Percentiles rank a stretch among this genome's conserved stretches.
These are phyloP conservation scores for Chymomyza costata DNA, from an alignment of 1,140 invertebrate species.

Conservation along the genomic window DNA sequence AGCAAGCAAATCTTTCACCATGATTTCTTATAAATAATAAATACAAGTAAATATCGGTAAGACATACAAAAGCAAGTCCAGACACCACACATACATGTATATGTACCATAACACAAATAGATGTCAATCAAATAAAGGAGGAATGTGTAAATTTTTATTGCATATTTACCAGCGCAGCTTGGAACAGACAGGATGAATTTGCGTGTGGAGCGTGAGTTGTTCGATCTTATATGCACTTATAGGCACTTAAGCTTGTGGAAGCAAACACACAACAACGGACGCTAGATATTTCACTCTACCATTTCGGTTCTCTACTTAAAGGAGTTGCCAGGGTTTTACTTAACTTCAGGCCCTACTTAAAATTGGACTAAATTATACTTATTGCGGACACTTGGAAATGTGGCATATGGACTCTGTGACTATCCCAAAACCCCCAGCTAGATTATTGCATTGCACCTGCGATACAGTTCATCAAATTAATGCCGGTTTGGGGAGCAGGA, in stretches of 20 bases:
- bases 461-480: neutral
- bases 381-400: too few species aligned
- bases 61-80: slow-evolving; percentile 53
- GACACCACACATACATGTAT: slow-evolving; percentile 71
- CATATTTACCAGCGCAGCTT: slow-evolving; percentile 68
- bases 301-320: too few species aligned
- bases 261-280: too few species aligned
- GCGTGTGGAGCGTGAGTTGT: slow-evolving; percentile 15
- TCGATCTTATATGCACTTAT: too few species aligned
- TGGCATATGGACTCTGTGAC: too few species aligned
- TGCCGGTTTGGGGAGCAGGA: slow-evolving; percentile 2
- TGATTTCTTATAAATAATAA: slow-evolving; percentile 52
- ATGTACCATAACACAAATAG: slow-evolving; percentile 34
- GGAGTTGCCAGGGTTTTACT: too few species aligned
- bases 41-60: slow-evolving; percentile 7
- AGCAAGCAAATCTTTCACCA: slow-evolving; percentile 61
- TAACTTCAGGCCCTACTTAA: too few species aligned
- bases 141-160: slow-evolving; percentile 27
- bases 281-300: too few species aligned
- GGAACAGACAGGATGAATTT: slow-evolving; percentile 43
- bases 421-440: too few species aligned
- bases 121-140: slow-evolving; percentile 10
- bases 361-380: too few species aligned
- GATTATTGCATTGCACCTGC: too few species aligned
- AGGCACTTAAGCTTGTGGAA: too few species aligned